Conservation (phyloP, 2,797 vertebrate species). For the Enteromius afrohamiltoni region DNA sequence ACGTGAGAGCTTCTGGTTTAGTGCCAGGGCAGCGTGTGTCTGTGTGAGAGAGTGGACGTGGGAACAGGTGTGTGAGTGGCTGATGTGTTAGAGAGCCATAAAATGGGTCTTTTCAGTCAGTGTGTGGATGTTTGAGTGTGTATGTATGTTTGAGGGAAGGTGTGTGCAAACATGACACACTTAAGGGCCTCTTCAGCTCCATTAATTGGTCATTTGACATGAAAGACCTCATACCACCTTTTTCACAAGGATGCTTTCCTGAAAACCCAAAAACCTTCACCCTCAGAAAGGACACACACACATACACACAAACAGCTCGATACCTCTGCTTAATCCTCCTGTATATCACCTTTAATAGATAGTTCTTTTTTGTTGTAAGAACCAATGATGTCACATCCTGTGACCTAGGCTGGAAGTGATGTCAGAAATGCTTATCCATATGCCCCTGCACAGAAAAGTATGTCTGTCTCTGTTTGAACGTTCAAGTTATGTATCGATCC, state of each 20-base stretch:
- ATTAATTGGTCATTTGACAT: slow-evolving; percentile 62
- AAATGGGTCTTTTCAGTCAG: slow-evolving; percentile 55
- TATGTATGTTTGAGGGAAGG: slow-evolving; percentile 19
- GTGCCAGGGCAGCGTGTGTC: slow-evolving; percentile 39
- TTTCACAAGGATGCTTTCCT: slow-evolving; percentile 37
- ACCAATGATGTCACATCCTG: slow-evolving; percentile 26
- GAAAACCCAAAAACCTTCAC: slow-evolving; percentile 49
- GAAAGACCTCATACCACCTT: slow-evolving; percentile 56
- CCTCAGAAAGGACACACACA: slow-evolving; percentile 28
- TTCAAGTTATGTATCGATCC: background rate
- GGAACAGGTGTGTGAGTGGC: slow-evolving; percentile 63
- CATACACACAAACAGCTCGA: slow-evolving; percentile 32
- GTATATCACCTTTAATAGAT: slow-evolving; percentile 23
- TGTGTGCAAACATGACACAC: slow-evolving; percentile 52
- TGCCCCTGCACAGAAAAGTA: background rate
- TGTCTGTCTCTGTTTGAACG: background rate
- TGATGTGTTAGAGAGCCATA: slow-evolving; percentile 50
- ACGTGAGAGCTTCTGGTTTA: slow-evolving; percentile 50
- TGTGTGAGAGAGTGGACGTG: slow-evolving; percentile 33
- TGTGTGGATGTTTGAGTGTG: slow-evolving; percentile 19
- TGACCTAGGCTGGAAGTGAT: background rate
- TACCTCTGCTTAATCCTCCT: slow-evolving; percentile 9
- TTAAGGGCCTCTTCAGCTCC: slow-evolving; percentile 60
- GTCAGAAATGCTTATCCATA: background rate
- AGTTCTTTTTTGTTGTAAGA: background rate